Base-by-base conservation (phyloP, 2,797 vertebrate species). In the Crenuchus spilurus region DNA sequence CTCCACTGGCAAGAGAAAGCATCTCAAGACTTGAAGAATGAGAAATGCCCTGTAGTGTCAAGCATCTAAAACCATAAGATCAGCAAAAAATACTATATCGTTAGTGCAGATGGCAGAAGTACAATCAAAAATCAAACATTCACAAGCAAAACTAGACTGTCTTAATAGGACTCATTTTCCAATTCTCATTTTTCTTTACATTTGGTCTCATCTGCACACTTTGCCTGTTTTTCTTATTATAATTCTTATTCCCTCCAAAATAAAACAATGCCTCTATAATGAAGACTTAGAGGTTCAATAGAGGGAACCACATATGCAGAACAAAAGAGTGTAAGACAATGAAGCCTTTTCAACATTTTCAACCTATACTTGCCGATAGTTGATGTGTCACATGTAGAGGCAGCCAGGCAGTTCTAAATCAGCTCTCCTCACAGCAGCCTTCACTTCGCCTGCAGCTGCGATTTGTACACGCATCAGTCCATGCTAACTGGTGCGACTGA, bases 401-500 rank as follows among this genome's bases (percentile, higher is more conserved):
- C 26, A 33, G 13, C 20, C 30, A 42, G 22, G 37, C 58, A 42
- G 60, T 4, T 64, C 31, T 70, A 70, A 55, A 70, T 70, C 51
- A 57, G 8, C 20, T 31, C 52, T 41, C 28, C 49, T 68, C 11
- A 28, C 26, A 70, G 35, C 26, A 35, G 20, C 31, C 49, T 51
- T 52, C 79, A 62, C 65, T 75, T 80, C 83, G 83, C 88, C 84
- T 84, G 57, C 61, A 84, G 87, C 84, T 78, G 48, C 57, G 46
- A 85, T 87, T 84, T 85, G 86, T 70, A 78, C 80, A 85, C 82
- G 82, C 71, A 81, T 88, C 87, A 81, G 84, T 87, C 83, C 77
- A 68, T 81, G 79, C 65, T 87, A 75, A 62, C 66, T 81, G 75
- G 65, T 80, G 54, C 86, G 80, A 89, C 85, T 80, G 75, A 84